Base-by-base conservation (phyloP, 2,888 invertebrate species). In the Oxyscelio sp. region DNA sequence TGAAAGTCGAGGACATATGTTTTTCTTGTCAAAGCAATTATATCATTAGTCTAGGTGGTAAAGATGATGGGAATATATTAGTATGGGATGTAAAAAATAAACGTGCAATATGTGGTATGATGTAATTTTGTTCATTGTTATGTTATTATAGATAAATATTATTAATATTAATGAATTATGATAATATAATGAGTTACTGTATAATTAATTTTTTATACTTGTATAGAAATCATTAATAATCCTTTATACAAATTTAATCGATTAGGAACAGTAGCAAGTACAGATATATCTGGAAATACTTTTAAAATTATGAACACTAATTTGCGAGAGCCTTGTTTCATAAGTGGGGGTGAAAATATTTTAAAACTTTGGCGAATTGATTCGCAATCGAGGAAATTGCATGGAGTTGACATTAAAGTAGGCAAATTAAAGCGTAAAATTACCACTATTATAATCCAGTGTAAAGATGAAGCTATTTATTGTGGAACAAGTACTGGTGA, bases 401-500 rank as follows among this genome's bases (percentile, higher is more conserved):
- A 95, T 63, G 96, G 96, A 0, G 95, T 96, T 22, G 97, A 98
- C 90, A 97, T 98, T 1, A 95, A 96, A 45, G 95, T 98, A 87
- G 97, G 97, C 27, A 97, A 97, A 94, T 94, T 98, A 86, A 96
- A 97, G 70, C 95, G 99, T 45, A 95, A 95, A 63, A 96, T 98
- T 22, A 96, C 96, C 31, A 97, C 97, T 87, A 95, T 98, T 85
- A 96, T 96, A 86, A 94, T 98, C 70, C 96, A 96, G 89, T 95
- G 94, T 4, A 95, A 96, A 43, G 98, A 98, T 91, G 95, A 96
- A 54, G 96, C 95, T 82, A 96, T 97, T 56, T 98, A 97, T 92
- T 97, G 98, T 87, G 99, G 99, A 5, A 99, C 98, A 13, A 95
- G 95, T 11, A 97, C 98, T 90, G 98, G 97, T 34, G 98, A 97